phyloP scores from a whole-genome alignment of 1,140 invertebrate species.

The Vollenhovia emeryi region DNA sequence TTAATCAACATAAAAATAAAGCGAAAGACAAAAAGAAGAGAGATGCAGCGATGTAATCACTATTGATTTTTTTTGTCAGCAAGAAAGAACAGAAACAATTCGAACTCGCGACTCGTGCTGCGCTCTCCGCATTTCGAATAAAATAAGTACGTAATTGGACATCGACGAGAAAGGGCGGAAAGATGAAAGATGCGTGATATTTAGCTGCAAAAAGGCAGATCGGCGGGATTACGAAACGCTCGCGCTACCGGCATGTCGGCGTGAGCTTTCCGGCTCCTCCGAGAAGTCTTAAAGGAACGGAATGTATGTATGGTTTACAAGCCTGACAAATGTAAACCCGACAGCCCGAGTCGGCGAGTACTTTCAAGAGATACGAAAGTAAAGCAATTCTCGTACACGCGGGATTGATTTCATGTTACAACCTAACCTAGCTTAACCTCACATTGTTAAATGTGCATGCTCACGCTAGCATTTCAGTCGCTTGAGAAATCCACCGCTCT shows the following conservation, averaged over 20 bases:
- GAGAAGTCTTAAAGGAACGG: background rate
- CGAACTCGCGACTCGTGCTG: background rate
- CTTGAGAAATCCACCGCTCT: background rate
- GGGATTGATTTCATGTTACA: background rate
- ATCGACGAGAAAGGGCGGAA: background rate
- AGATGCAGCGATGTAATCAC: background rate
- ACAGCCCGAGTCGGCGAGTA: background rate
- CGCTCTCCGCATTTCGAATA: background rate
- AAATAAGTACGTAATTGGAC: background rate
- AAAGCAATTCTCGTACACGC: background rate
- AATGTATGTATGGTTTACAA: background rate
- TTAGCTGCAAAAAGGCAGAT: background rate
- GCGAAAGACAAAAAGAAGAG: background rate
- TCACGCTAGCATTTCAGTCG: background rate
- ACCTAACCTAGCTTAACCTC: background rate
- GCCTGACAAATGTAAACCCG: background rate
- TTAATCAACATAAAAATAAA: background rate
- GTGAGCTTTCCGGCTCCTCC: background rate
- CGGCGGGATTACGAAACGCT: background rate
- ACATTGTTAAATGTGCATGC: background rate
- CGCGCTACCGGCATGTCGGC: background rate
- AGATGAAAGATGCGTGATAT: background rate
- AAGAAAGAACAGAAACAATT: background rate
- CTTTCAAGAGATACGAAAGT: background rate
- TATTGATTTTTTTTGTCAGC: background rate